Evolutionary conservation across 2,888 invertebrate genomes (phyloP).

Genomic region (Tiliacea aurago): DNA sequence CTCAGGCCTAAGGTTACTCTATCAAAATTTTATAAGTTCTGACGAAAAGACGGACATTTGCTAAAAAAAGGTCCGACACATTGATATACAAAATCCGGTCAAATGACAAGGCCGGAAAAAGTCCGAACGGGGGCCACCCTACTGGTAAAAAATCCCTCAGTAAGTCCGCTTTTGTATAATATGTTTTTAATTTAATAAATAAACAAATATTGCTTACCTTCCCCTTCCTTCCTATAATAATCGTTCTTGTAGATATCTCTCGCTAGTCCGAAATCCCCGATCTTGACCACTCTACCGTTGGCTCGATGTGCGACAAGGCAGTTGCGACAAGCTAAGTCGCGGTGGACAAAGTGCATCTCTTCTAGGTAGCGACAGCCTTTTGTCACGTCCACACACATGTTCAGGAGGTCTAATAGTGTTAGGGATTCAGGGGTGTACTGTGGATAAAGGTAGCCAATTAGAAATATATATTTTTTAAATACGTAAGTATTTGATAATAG

Average conservation of each 20-base stretch:
- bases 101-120: neutral
- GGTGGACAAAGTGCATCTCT: constrained; percentile 99
- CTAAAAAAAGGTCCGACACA: neutral
- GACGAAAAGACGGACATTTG: neutral
- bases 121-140: neutral
- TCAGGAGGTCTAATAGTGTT: constrained; percentile 95
- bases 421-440: constrained; percentile 92
- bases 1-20: neutral
- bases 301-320: constrained; percentile 96
- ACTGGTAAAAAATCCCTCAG: neutral
- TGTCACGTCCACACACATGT: constrained; percentile 98
- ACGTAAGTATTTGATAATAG: neutral
- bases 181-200: neutral
- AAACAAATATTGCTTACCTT: constrained; percentile 82
- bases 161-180: neutral
- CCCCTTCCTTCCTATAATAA: constrained; percentile 98
- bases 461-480: neutral
- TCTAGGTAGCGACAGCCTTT: constrained; percentile 98
- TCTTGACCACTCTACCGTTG: constrained; percentile 95
- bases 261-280: constrained; percentile 99
- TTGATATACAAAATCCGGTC: neutral
- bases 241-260: constrained; percentile 99
- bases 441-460: constrained; percentile 16
- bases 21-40: neutral
- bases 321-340: constrained; percentile 98